A percentile compares a stretch with the other conserved stretches of the same genome.
phyloP scores from a whole-genome alignment of 2,113 vertebrate species.

The Craseonycteris thonglongyai region DNA sequence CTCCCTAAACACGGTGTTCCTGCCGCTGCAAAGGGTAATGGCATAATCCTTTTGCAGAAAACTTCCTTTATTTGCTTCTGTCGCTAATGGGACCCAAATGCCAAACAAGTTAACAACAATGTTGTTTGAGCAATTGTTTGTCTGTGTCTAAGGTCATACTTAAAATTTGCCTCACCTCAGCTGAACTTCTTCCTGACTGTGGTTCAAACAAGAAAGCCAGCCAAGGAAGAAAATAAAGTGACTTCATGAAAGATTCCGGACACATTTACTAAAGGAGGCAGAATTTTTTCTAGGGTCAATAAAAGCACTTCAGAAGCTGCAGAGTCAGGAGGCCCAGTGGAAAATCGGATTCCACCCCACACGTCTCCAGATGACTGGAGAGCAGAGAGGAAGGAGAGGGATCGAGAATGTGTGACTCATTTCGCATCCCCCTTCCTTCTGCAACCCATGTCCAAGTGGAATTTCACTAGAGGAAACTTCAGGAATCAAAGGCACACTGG shows the following conservation, averaged over 20 bases:
- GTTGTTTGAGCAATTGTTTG: not conserved
- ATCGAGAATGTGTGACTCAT: not conserved
- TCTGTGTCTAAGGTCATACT: not conserved
- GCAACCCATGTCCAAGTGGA: not conserved
- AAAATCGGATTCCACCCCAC: slow-evolving; percentile 14
- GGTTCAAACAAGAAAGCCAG: slow-evolving; percentile 59
- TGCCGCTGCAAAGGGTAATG: not conserved
- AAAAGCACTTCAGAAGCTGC: slow-evolving; percentile 64
- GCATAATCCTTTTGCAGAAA: not conserved
- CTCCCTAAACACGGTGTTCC: no score
- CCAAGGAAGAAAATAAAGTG: slow-evolving; percentile 63
- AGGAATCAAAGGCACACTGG: not conserved
- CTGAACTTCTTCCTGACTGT: slow-evolving; percentile 38
- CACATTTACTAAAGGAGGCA: slow-evolving; percentile 67
- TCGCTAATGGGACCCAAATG: not conserved
- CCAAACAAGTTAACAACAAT: not conserved
- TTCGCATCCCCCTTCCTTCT: not conserved
- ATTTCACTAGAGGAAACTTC: not conserved
- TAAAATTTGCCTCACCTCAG: slow-evolving; percentile 57
- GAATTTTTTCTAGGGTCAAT: slow-evolving; percentile 26
- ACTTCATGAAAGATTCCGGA: slow-evolving; percentile 68
- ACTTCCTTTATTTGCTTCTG: not conserved
- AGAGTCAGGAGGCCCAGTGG: not conserved
- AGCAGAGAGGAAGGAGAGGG: not conserved
- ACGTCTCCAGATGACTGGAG: not conserved